These are phyloP conservation scores for Calameuta filiformis DNA, from an alignment of 2,888 invertebrate species.

Conservation along the genomic window DNA sequence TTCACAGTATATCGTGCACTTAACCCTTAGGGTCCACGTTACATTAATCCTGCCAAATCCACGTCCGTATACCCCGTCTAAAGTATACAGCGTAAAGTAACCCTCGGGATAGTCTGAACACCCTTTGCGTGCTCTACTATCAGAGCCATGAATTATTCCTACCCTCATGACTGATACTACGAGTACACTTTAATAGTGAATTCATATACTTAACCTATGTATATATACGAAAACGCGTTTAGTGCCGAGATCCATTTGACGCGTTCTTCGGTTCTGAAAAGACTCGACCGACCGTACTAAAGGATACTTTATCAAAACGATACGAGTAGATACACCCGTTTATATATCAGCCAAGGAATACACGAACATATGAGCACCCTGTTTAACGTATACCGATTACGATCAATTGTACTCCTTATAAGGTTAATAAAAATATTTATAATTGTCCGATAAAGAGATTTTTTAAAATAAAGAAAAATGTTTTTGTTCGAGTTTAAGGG, in stretches of 20 bases:
- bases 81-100: background rate
- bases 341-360: background rate
- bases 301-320: background rate
- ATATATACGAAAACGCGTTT: background rate
- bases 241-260: background rate
- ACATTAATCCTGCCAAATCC: background rate
- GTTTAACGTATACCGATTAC: background rate
- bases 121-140: background rate
- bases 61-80: background rate
- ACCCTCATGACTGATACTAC: background rate
- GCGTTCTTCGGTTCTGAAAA: background rate
- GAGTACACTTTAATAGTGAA: background rate
- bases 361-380: background rate
- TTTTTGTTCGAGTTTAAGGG: background rate
- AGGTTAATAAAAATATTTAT: background rate
- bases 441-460: background rate
- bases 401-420: background rate
- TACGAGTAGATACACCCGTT: background rate
- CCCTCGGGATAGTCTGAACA: background rate
- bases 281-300: background rate
- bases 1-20: background rate
- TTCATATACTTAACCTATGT: background rate
- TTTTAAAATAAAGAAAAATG: background rate
- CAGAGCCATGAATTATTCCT: background rate
- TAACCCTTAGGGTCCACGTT: background rate